A percentile compares a stretch with the other conserved stretches of the same genome.
Evolutionary conservation across 2,888 invertebrate species (phyloP).

Genomic region (Meta bourneti): DNA sequence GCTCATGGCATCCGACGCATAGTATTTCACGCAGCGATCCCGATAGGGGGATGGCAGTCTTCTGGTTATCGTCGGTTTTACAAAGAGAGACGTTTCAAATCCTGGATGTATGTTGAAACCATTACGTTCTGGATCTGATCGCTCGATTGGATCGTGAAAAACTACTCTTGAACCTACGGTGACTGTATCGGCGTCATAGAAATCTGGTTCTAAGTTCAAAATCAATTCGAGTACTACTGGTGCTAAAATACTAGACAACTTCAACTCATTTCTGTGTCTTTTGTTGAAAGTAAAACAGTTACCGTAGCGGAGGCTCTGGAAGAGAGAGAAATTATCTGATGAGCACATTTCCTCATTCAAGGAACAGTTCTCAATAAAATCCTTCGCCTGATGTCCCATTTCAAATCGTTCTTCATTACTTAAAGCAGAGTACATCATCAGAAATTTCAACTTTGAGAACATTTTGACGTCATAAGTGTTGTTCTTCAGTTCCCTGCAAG

Average conservation of each 20-base stretch:
- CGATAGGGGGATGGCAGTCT: not conserved
- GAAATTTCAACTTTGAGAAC: not conserved
- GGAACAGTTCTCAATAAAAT: slow-evolving; percentile 9
- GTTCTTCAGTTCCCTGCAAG: not conserved
- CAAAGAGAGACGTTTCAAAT: not conserved
- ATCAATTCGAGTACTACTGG: not conserved
- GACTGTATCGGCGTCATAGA: not conserved
- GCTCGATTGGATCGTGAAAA: slow-evolving; percentile 3
- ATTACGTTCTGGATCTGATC: slow-evolving; percentile 5
- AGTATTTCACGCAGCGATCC: not conserved
- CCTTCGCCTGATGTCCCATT: not conserved
- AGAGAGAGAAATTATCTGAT: slow-evolving; percentile 4
- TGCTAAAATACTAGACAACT: too few relatives aligned
- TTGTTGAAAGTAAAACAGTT: slow-evolving; percentile 65
- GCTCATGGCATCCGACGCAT: not conserved
- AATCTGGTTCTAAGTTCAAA: not conserved
- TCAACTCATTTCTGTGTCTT: not conserved
- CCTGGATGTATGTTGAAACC: slow-evolving; percentile 19
- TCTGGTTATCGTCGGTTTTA: not conserved
- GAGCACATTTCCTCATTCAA: slow-evolving; percentile 17
- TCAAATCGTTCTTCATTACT: not conserved
- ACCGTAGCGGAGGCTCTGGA: slow-evolving; percentile 39
- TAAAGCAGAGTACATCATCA: not conserved
- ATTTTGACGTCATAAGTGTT: not conserved
- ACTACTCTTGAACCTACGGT: slow-evolving; percentile 7